Evolutionary conservation across 2,113 vertebrate species (phyloP).

Genomic region (Dipodomys merriami): DNA sequence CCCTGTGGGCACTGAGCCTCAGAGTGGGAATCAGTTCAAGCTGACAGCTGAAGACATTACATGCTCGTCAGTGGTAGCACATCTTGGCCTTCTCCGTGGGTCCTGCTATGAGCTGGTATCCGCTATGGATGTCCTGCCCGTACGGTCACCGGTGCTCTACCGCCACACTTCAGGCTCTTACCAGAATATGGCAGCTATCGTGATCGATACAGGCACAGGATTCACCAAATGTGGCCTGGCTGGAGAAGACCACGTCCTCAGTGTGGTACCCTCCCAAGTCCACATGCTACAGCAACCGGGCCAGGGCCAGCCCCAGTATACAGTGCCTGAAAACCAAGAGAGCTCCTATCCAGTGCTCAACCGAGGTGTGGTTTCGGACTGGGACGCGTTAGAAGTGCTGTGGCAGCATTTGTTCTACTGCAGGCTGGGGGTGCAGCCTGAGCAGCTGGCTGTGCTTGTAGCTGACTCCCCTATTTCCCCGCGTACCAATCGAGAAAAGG

Average conservation of each 20-base stretch:
- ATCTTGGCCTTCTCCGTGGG: background rate
- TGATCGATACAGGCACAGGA: conserved; percentile 65
- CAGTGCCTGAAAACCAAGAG: conserved; percentile 46
- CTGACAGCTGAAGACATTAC: background rate
- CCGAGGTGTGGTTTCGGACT: conserved; percentile 55
- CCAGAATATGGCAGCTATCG: conserved; percentile 56
- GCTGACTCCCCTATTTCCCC: conserved; percentile 72
- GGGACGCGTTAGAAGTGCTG: conserved; percentile 74
- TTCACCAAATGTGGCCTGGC: conserved; percentile 80
- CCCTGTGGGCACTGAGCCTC: background rate
- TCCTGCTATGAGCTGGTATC: conserved; percentile 60
- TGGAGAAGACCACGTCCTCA: conserved; percentile 58
- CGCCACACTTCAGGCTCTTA: background rate
- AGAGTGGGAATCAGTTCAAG: conserved; percentile 5
- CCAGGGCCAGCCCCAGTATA: conserved; percentile 67
- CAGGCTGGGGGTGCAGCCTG: conserved; percentile 62
- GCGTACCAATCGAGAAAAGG: conserved; percentile 74
- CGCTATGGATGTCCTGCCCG: background rate
- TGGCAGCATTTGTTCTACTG: conserved; percentile 79
- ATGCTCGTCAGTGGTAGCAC: background rate
- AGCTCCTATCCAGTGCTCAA: conserved; percentile 41
- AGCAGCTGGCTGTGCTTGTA: conserved; percentile 81
- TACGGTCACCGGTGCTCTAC: background rate
- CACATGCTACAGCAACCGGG: conserved; percentile 58
- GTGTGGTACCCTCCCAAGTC: conserved; percentile 48